Evolutionary conservation across 2,888 invertebrate genomes (phyloP).

Genomic region (Cacoxenus indagator): DNA sequence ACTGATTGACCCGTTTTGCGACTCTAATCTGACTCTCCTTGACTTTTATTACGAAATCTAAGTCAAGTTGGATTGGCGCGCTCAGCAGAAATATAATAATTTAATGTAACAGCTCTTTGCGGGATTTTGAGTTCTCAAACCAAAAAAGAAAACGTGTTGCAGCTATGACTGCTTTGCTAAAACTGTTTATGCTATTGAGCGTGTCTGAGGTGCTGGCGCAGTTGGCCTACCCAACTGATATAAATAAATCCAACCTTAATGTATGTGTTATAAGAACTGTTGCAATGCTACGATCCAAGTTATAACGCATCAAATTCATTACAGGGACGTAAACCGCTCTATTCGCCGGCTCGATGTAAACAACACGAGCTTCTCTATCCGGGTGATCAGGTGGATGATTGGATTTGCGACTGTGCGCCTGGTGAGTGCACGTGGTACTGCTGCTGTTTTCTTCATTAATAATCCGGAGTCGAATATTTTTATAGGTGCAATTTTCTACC

Average conservation of each 20-base stretch:
- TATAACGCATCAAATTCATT: background rate
- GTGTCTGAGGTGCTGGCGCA: slow-evolving; percentile 40
- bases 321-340: slow-evolving; percentile 73
- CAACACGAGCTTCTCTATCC: slow-evolving; percentile 78
- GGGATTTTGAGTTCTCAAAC: background rate
- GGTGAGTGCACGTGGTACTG: slow-evolving; percentile 40
- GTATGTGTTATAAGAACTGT: slow-evolving; percentile 45
- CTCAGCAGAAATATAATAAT: no score
- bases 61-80: no score
- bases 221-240: slow-evolving; percentile 57
- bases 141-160: background rate
- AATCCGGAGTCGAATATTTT: background rate
- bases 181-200: slow-evolving; percentile 29
- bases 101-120: background rate
- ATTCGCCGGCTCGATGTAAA: slow-evolving; percentile 75
- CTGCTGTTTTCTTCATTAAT: background rate
- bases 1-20: no score
- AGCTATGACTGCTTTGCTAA: background rate
- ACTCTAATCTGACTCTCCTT: no score
- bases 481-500: slow-evolving; percentile 73
- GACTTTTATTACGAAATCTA: no score
- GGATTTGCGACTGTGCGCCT: slow-evolving; percentile 74
- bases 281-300: background rate
- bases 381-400: slow-evolving; percentile 76
- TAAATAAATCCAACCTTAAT: slow-evolving; percentile 57